These are phyloP conservation scores for Acronicta aceris DNA, from an alignment of 2,888 invertebrate genomes.

Conservation along the genomic window DNA sequence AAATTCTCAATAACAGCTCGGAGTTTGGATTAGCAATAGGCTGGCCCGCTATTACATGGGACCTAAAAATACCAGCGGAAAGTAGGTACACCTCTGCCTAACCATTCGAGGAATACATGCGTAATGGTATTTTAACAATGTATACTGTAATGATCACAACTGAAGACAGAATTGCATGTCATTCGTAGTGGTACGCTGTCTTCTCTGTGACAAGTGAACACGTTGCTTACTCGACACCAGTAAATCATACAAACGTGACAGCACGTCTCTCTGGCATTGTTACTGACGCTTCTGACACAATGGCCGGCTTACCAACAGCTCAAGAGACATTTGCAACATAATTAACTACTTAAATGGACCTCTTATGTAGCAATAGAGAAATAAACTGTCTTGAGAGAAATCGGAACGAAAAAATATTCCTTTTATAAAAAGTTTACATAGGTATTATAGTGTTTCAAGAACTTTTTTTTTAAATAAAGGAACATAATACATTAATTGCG, in stretches of 20 bases:
- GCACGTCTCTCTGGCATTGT: conserved; percentile 7
- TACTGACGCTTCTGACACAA: conserved; percentile 2
- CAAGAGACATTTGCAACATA: conserved; percentile 12
- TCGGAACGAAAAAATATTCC: too few relatives aligned
- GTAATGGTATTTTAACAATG: too few relatives aligned
- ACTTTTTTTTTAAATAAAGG: too few relatives aligned
- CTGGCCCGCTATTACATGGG: too few relatives aligned
- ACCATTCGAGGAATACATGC: too few relatives aligned
- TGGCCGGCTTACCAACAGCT: conserved; percentile 14
- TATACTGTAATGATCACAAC: neutral
- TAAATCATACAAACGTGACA: conserved; percentile 34
- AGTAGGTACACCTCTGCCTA: too few relatives aligned
- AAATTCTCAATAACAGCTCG: too few relatives aligned
- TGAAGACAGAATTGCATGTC: neutral
- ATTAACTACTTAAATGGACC: conserved; percentile 1
- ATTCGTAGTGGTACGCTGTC: conserved; percentile 15
- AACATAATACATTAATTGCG: neutral
- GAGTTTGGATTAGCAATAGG: too few relatives aligned
- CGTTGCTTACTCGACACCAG: conserved; percentile 12
- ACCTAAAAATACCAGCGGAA: too few relatives aligned
- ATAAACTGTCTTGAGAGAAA: neutral
- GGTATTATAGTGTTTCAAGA: too few relatives aligned
- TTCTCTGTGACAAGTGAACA: conserved; percentile 24
- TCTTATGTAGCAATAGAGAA: neutral
- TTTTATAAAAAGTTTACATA: too few relatives aligned